Evolutionary conservation across 2,888 invertebrate species (phyloP).

Genomic region (Ophioninae sp.): DNA sequence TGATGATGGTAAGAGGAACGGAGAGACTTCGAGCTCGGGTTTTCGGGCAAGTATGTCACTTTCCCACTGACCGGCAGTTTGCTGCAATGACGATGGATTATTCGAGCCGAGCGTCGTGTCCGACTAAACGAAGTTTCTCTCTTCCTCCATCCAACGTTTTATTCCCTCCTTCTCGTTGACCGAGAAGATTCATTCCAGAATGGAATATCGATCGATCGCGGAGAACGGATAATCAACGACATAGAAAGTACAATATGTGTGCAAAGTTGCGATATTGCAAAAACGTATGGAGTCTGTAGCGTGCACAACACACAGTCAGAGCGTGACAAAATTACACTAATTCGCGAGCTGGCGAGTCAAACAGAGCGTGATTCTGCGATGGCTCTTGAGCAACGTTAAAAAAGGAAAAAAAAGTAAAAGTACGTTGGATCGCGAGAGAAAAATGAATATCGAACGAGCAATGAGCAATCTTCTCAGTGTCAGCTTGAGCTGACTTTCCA

Average conservation of each 20-base stretch:
- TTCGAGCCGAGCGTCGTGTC: slow-evolving; percentile 40
- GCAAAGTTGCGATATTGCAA: slow-evolving; percentile 10
- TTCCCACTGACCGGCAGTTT: slow-evolving; percentile 64
- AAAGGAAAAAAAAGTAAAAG: slow-evolving; percentile 70
- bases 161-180: slow-evolving; percentile 9
- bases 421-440: slow-evolving; percentile 61
- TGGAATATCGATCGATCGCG: slow-evolving; percentile 61
- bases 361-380: slow-evolving; percentile 70
- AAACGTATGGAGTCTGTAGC: slow-evolving; percentile 26
- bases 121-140: slow-evolving; percentile 44
- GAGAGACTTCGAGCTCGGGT: slow-evolving; percentile 48
- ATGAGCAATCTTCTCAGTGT: slow-evolving; percentile 36
- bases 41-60: slow-evolving; percentile 76
- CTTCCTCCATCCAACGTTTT: neutral
- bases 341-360: slow-evolving; percentile 66
- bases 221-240: slow-evolving; percentile 54
- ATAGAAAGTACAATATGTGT: slow-evolving; percentile 73
- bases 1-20: slow-evolving; percentile 39
- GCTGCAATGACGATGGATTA: slow-evolving; percentile 44
- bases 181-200: slow-evolving; percentile 50
- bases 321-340: slow-evolving; percentile 75
- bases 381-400: slow-evolving; percentile 31
- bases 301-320: slow-evolving; percentile 68
- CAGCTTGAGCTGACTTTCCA: slow-evolving; percentile 28
- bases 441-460: slow-evolving; percentile 68